Evolutionary conservation across 2,888 invertebrate genomes (phyloP).

Genomic region (Tachina lurida): DNA sequence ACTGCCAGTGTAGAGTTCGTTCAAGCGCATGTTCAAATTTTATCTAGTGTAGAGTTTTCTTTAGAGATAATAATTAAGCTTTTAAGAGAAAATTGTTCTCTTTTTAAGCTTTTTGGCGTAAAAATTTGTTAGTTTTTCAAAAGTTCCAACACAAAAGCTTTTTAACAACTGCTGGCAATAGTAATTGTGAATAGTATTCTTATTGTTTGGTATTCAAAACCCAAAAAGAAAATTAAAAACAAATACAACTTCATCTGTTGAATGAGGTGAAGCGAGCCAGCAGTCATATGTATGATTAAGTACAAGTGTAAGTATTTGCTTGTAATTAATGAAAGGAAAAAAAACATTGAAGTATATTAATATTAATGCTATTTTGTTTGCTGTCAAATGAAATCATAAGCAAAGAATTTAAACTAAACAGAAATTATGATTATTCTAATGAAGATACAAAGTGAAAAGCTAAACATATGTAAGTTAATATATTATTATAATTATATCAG

Average conservation of each 20-base stretch:
- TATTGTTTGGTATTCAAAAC: not conserved
- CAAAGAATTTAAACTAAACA: not conserved
- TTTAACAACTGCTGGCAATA: not conserved
- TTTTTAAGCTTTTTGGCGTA: not conserved
- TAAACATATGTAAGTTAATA: not conserved
- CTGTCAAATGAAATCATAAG: not conserved
- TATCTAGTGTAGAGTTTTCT: constrained; percentile 21
- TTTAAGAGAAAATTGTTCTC: constrained; percentile 16
- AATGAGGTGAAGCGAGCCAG: constrained; percentile 49
- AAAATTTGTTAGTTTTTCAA: not conserved
- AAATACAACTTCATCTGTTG: constrained; percentile 62
- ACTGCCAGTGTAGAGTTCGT: constrained; percentile 48
- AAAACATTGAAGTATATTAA: not conserved
- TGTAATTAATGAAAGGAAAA: not conserved
- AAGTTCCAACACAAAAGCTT: constrained; percentile 1
- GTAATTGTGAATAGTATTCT: not conserved
- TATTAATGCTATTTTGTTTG: not conserved
- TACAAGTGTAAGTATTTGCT: not conserved
- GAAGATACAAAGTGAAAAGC: not conserved
- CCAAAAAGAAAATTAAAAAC: not conserved
- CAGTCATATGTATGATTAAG: not conserved
- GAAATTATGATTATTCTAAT: not conserved
- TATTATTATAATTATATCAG: not conserved
- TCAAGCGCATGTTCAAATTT: constrained; percentile 37
- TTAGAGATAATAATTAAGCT: not conserved